phyloP scores from a whole-genome alignment of 2,888 invertebrate genomes.

The Sisyra terminalis region DNA sequence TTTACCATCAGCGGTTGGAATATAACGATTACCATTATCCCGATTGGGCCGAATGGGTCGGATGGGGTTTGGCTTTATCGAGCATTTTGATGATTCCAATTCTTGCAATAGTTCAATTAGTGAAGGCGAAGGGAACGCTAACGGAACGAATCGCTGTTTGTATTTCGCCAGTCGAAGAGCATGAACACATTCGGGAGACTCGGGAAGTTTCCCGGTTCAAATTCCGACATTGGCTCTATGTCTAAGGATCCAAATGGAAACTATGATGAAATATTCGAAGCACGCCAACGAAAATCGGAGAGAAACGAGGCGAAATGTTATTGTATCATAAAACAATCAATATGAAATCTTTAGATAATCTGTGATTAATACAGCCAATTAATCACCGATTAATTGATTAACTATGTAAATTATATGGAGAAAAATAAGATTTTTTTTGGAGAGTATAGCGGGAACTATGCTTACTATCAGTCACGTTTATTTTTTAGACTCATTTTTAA shows the following conservation, averaged over 20 bases:
- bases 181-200: constrained; percentile 41
- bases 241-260: constrained; percentile 26
- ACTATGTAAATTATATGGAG: constrained; percentile 12
- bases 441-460: constrained; percentile 8
- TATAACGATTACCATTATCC: constrained; percentile 55
- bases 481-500: no score
- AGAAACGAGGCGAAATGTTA: not conserved
- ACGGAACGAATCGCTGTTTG: constrained; percentile 47
- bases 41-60: constrained; percentile 51
- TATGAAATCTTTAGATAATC: constrained; percentile 22
- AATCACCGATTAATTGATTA: constrained; percentile 24
- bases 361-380: constrained; percentile 35
- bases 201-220: constrained; percentile 43
- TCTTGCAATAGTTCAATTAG: constrained; percentile 42
- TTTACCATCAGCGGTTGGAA: constrained; percentile 45
- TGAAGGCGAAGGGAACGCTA: constrained; percentile 47
- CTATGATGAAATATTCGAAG: not conserved
- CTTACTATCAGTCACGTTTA: not conserved
- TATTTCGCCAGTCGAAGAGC: constrained; percentile 48
- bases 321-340: not conserved
- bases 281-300: not conserved
- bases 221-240: constrained; percentile 49
- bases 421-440: constrained; percentile 4
- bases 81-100: constrained; percentile 58
- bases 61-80: constrained; percentile 55